Conservation (phyloP, 2,113 vertebrate species). For the Struthio camelus region DNA sequence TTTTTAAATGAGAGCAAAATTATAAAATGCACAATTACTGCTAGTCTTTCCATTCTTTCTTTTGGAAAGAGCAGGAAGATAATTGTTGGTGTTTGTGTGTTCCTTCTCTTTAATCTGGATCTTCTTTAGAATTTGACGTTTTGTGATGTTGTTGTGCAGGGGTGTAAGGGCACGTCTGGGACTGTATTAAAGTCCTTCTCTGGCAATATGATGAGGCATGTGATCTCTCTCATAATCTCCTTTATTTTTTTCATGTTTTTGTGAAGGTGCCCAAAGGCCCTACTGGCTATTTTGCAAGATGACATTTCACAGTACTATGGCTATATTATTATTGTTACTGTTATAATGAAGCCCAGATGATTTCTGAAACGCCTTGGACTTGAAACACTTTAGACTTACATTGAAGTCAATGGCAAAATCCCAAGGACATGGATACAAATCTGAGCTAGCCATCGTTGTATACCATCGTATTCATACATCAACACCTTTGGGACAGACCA, state of each 20-base stretch:
- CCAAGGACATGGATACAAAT: conserved; percentile 2
- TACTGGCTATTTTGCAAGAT: conserved; percentile 26
- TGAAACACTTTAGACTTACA: not conserved
- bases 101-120: not conserved
- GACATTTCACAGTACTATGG: not conserved
- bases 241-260: not conserved
- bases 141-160: not conserved
- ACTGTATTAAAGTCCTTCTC: not conserved
- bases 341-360: conserved; percentile 43
- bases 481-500: not conserved
- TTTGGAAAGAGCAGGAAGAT: not conserved
- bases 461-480: not conserved
- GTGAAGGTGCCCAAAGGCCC: not conserved
- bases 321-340: not conserved
- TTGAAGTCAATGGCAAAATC: not conserved
- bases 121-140: not conserved
- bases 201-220: not conserved
- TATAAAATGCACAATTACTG: not conserved
- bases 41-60: not conserved
- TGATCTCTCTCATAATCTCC: not conserved
- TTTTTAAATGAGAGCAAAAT: not conserved
- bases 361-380: not conserved
- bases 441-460: not conserved
- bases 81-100: not conserved
- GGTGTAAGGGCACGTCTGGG: not conserved